Conservation (phyloP, 2,797 vertebrate species). For the Amphiprion clarkii region DNA sequence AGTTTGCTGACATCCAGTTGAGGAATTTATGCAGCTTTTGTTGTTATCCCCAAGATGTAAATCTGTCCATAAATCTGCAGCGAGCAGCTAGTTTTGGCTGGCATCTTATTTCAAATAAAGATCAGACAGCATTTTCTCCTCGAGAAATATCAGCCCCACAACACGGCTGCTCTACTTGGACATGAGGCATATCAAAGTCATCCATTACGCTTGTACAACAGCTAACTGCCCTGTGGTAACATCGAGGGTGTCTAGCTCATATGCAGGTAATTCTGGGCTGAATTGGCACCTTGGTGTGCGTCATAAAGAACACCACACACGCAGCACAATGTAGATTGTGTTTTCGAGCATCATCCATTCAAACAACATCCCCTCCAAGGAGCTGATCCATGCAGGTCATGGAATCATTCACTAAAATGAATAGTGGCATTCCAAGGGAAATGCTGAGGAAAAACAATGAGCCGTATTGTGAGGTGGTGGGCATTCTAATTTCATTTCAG, state of each 20-base stretch:
- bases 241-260: conserved; percentile 57
- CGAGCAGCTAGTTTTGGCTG: conserved; percentile 50
- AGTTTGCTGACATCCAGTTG: conserved; percentile 59
- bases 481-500: conserved; percentile 63
- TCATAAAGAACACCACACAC: conserved; percentile 41
- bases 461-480: conserved; percentile 40
- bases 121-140: conserved; percentile 57
- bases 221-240: conserved; percentile 49
- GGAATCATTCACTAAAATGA: conserved; percentile 56
- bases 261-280: conserved; percentile 47
- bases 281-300: conserved; percentile 43
- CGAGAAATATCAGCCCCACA: conserved; percentile 39
- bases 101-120: conserved; percentile 61
- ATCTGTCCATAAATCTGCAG: conserved; percentile 71
- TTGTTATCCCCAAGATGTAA: conserved; percentile 68
- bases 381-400: conserved; percentile 58
- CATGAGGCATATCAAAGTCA: conserved; percentile 36
- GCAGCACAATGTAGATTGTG: conserved; percentile 39
- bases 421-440: conserved; percentile 46
- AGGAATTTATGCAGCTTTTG: conserved; percentile 71
- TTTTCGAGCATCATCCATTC: conserved; percentile 51
- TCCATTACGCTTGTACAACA: conserved; percentile 49
- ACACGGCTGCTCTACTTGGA: conserved; percentile 23
- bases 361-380: conserved; percentile 25
- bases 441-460: conserved; percentile 58